Conservation (phyloP, 1,140 invertebrate species). For the Apis mellifera region DNA sequence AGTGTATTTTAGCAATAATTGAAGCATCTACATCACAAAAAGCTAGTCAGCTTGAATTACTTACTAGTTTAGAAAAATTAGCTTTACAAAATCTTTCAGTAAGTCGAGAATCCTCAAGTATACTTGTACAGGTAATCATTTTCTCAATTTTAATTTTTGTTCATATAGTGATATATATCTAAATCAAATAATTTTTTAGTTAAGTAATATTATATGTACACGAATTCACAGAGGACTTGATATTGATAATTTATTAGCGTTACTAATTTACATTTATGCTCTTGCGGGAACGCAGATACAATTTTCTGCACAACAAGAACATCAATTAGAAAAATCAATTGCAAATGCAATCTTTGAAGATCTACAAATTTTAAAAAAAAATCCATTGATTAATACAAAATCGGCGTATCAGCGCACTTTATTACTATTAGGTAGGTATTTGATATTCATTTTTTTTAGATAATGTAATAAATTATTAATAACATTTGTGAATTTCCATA, state of each 20-base stretch:
- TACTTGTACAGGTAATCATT: slow-evolving; percentile 82
- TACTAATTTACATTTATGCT: slow-evolving; percentile 85
- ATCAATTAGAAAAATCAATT: slow-evolving; percentile 81
- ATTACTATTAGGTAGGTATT: slow-evolving; percentile 70
- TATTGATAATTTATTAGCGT: slow-evolving; percentile 83
- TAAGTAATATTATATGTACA: slow-evolving; percentile 83
- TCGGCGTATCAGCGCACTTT: slow-evolving; percentile 75
- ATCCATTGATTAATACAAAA: slow-evolving; percentile 60
- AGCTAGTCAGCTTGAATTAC: slow-evolving; percentile 80
- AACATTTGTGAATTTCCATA: slow-evolving; percentile 13
- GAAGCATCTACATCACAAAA: slow-evolving; percentile 83
- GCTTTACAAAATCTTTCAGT: slow-evolving; percentile 83
- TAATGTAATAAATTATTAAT: not conserved
- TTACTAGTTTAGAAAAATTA: slow-evolving; percentile 83
- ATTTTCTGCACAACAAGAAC: slow-evolving; percentile 82
- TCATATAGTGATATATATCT: not conserved
- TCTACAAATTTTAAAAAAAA: slow-evolving; percentile 74
- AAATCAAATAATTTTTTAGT: slow-evolving; percentile 73
- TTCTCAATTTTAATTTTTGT: slow-evolving; percentile 10
- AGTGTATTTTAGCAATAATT: slow-evolving; percentile 83
- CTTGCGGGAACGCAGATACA: slow-evolving; percentile 83
- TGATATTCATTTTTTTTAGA: not conserved
- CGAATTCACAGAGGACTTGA: slow-evolving; percentile 82
- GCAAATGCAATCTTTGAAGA: slow-evolving; percentile 84
- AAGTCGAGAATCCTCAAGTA: slow-evolving; percentile 83